Conservation (phyloP, 1,140 invertebrate species). For the Druon quercuslanigerum region DNA sequence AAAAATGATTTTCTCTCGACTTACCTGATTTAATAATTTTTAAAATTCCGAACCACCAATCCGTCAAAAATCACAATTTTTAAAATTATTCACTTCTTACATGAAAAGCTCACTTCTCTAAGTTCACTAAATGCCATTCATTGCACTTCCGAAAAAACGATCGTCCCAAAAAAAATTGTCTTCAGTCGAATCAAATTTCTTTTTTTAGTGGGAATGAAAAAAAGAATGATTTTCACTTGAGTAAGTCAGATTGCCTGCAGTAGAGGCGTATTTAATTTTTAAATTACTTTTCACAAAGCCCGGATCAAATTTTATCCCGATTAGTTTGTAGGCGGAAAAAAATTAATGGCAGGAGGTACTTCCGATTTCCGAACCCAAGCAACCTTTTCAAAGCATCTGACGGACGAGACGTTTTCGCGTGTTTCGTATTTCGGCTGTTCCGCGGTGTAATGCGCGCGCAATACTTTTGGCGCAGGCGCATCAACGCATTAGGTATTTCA, state of each 20-base stretch:
- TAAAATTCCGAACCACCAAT: background rate
- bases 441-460: slow-evolving; percentile 60
- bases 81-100: background rate
- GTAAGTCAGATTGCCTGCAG: too few relatives aligned
- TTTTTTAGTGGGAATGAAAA: too few relatives aligned
- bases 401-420: slow-evolving; percentile 60
- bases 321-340: background rate
- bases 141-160: background rate
- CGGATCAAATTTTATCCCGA: slow-evolving; percentile 37
- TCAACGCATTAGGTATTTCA: too few relatives aligned
- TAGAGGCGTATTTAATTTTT: too few relatives aligned
- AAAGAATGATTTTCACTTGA: too few relatives aligned
- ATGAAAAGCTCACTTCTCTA: slow-evolving; percentile 15
- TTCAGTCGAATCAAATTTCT: background rate
- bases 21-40: background rate
- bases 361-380: slow-evolving; percentile 45
- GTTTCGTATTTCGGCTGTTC: slow-evolving; percentile 71
- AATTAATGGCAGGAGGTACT: slow-evolving; percentile 31
- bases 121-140: background rate
- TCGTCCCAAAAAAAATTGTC: background rate
- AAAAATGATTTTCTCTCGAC: background rate
- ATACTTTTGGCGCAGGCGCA: slow-evolving; percentile 35
- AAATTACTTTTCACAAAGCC: background rate
- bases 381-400: slow-evolving; percentile 53
- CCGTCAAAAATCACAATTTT: slow-evolving; percentile 2